These are phyloP conservation scores for Leuciscus waleckii DNA, from an alignment of 2,797 vertebrate species.

Conservation along the genomic window DNA sequence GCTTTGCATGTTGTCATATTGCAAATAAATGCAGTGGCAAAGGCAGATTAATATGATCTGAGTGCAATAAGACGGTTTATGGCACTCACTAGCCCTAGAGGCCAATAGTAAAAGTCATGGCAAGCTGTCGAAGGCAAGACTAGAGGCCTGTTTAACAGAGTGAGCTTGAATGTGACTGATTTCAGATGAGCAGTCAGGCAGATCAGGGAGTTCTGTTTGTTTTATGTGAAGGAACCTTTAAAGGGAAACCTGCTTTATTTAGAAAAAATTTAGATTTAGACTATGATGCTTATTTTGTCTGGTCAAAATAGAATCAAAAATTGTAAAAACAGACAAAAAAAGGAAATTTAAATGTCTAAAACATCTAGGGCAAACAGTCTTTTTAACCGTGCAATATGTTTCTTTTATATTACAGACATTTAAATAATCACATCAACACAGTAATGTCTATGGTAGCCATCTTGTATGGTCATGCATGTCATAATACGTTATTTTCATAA, in stretches of 20 bases:
- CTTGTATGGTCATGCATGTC: not conserved
- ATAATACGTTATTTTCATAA: not conserved
- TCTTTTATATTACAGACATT: not conserved
- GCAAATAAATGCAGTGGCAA: conserved; percentile 64
- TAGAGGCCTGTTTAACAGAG: conserved; percentile 70
- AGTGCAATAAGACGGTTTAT: conserved; percentile 76
- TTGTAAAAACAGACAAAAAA: not conserved
- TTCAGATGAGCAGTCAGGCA: conserved; percentile 34
- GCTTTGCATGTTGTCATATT: conserved; percentile 57
- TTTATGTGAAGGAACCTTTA: not conserved
- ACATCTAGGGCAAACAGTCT: not conserved
- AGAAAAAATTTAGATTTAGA: not conserved
- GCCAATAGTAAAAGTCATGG: conserved; percentile 76
- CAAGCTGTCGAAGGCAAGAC: conserved; percentile 75
- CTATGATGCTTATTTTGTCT: not conserved
- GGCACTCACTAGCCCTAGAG: conserved; percentile 65
- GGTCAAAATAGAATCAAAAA: not conserved
- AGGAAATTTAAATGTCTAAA: not conserved
- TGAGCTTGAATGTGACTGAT: conserved; percentile 44
- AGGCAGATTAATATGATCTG: conserved; percentile 75
- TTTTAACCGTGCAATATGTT: not conserved
- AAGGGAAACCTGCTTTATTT: not conserved
- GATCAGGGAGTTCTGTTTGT: conserved; percentile 15
- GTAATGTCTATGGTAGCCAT: not conserved
- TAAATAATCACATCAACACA: not conserved